Base-by-base conservation (phyloP, 2,888 invertebrate genomes). In the Caenorhabditis angaria region DNA sequence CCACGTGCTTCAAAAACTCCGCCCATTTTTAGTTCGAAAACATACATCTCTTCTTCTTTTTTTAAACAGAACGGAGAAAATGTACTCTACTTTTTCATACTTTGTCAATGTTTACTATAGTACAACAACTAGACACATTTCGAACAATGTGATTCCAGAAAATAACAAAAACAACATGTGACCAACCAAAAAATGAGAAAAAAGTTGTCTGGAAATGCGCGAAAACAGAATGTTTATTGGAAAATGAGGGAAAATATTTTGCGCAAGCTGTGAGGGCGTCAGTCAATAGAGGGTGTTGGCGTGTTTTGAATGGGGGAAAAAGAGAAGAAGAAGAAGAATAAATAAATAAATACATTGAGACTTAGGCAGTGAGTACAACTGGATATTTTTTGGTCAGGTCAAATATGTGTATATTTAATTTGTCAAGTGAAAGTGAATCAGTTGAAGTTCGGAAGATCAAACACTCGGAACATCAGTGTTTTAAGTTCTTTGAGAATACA, bases 111-210 rank as follows among this genome's bases (percentile, higher is more conserved):
- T 35, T 35, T 14, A 35, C 35, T 35, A 35, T n/a, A 41, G 41
- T 41, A 14, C 41, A 41, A 2, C 41, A 41, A 41, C 41, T 41
- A 14, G 41, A 18, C 10, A 41, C 18, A 32, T 8, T 32, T 8
- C 32, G 41, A 14, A 12, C 8, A 41, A 41, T 18, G 41, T 41
- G 41, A 41, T 41, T 41, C 41, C 18, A 5, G 41, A 41, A 41
- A 41, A 41, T 41, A 41, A 41, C 41, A 41, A 41, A 41, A 41
- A 41, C 32, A 32, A 32, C 6, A 41, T 41, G 41, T 41, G 41
- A 41, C 41, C 41, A 41, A 41, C n/a, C n/a, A n/a, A n/a, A n/a
- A n/a, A n/a, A n/a, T n/a, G n/a, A n/a, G n/a, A n/a, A n/a, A n/a
- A n/a, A n/a, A n/a, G 18, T 41, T 18, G 6, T 41, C 18, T 41